Evolutionary conservation across 2,888 invertebrate species (phyloP).

Genomic region (Macropis europaea): DNA sequence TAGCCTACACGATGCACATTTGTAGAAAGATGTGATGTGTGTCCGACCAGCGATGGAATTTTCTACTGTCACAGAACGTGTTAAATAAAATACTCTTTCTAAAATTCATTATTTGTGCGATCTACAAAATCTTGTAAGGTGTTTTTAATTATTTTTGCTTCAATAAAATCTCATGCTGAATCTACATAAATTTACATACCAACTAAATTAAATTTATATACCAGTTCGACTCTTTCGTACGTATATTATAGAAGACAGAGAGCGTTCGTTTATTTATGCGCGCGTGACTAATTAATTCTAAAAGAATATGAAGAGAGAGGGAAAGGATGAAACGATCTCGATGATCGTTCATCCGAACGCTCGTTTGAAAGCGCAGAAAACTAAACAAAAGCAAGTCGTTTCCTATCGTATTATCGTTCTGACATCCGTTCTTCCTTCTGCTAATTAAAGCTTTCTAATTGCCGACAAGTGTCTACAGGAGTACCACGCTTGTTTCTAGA

Average conservation of each 20-base stretch:
- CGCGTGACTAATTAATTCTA: neutral
- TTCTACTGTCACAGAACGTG: too few species aligned
- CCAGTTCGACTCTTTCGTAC: too few species aligned
- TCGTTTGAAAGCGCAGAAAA: slow-evolving; percentile 5
- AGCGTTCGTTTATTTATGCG: too few species aligned
- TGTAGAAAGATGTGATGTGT: too few species aligned
- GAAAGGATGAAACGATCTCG: slow-evolving; percentile 2
- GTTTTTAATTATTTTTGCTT: slow-evolving; percentile 10
- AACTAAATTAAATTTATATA: too few species aligned
- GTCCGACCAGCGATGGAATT: too few species aligned
- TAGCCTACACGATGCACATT: too few species aligned
- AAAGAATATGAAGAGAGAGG: neutral
- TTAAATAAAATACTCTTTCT: too few species aligned
- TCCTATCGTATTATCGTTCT: slow-evolving; percentile 17
- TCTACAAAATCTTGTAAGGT: neutral
- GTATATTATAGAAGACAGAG: too few species aligned
- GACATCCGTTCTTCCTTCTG: neutral
- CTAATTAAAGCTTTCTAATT: slow-evolving; percentile 36
- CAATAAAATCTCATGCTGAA: slow-evolving; percentile 18
- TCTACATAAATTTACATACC: slow-evolving; percentile 36
- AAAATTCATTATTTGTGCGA: neutral
- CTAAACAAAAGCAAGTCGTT: slow-evolving; percentile 14
- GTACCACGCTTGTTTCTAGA: slow-evolving; percentile 12
- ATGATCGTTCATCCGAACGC: slow-evolving; percentile 24
- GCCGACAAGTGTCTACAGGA: neutral